Percentiles rank a stretch among this genome's conserved stretches.
Evolutionary conservation across 2,888 invertebrate genomes (phyloP).

Genomic region (Arenicola marina): DNA sequence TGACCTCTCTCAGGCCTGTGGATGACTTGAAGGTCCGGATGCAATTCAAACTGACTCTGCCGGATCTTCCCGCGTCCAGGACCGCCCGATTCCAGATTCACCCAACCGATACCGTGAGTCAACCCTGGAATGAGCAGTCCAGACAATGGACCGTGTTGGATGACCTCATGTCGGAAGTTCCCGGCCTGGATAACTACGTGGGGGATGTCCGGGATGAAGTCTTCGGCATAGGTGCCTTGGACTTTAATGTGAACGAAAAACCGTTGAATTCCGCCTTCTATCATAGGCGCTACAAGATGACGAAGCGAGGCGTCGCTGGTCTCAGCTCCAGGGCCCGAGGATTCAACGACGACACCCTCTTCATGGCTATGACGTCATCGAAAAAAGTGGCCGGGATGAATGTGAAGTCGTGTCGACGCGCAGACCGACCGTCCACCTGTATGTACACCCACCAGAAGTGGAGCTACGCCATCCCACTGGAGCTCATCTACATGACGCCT

Average conservation of each 20-base stretch:
- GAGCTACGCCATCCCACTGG: conserved; percentile 48
- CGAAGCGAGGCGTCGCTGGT: conserved; percentile 14
- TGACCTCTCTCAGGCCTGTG: conserved; percentile 34
- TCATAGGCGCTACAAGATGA: conserved; percentile 13
- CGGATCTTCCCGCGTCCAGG: background rate
- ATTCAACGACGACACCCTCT: conserved; percentile 28
- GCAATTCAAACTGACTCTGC: background rate
- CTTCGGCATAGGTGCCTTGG: conserved; percentile 22
- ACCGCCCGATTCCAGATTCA: conserved; percentile 13
- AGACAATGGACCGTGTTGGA: conserved; percentile 30
- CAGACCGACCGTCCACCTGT: background rate
- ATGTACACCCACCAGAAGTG: conserved; percentile 23
- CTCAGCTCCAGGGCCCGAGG: conserved; percentile 6
- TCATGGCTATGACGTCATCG: conserved; percentile 41
- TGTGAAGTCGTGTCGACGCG: conserved; percentile 11
- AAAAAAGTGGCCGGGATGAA: conserved; percentile 34
- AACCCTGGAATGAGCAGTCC: conserved; percentile 1
- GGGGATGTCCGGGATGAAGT: conserved; percentile 31
- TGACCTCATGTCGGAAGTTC: conserved; percentile 39
- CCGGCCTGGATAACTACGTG: conserved; percentile 42
- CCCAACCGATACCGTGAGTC: background rate
- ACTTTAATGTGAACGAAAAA: conserved; percentile 7
- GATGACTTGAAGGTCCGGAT: conserved; percentile 40
- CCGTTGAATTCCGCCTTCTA: conserved; percentile 18
- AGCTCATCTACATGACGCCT: conserved; percentile 48